Evolutionary conservation across 2,888 invertebrate genomes (phyloP), one percentile per base, ranked within the genome.

Genomic region (Melangyna quadrimaculata): DNA sequence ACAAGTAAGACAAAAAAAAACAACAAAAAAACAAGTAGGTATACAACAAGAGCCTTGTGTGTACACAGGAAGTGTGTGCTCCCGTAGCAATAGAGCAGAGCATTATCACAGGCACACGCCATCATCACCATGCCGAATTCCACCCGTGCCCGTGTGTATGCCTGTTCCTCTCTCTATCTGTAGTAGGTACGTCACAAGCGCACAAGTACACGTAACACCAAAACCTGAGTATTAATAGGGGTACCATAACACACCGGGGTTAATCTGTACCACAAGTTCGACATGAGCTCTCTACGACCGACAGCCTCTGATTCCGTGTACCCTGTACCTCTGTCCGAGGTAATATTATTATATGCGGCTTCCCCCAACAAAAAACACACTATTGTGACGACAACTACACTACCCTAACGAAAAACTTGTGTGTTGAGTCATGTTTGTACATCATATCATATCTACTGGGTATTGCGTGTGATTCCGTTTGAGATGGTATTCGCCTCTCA

Each of bases 11-110:
- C 5, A 40, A 40, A 10, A 22, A 19, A 22, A 32, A 57, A 32
- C n/a, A n/a, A 29, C 8, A 17, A 61, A 22, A 9, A 40, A 40
- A 17, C 8, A 59, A 35, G 9, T 43, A 67, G 24, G 35, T 67
- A 24, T 35, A 51, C 35, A 72, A 67, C 59, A 43, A 27, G 55
- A 65, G 57, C 55, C 70, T 67, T 78, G 82, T 82, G 78, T 82
- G 82, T 55, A 48, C 77, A 82, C 78, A 82, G 82, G 82, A 82
- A 82, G 73, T 73, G 82, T 78, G 78, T 82, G 67, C 82, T 75
- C 81, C 74, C 29, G n/a, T n/a, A n/a, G n/a, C n/a, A n/a, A n/a
- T n/a, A n/a, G n/a, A n/a, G n/a, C 55, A 51, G 14, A 63, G 45
- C 69, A 69, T 72, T 48, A 65, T 4, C 19, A 80, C 29, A 59